phyloP scores from a whole-genome alignment of 2,113 vertebrate species.

The Phylloscopus whistleri region DNA sequence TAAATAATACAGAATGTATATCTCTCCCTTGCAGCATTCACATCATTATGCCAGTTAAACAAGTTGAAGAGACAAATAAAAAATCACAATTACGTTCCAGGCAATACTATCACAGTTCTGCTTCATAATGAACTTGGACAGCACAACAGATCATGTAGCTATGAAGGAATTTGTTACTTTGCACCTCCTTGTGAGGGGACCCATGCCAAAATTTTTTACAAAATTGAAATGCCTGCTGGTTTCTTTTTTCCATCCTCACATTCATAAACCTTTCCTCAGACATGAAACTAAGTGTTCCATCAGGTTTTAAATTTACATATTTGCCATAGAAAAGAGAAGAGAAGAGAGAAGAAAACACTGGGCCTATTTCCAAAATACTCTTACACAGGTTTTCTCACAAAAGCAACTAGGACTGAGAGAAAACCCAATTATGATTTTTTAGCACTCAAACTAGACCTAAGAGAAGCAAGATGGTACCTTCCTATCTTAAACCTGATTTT shows the following conservation, averaged over 20 bases:
- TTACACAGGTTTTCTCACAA: not conserved
- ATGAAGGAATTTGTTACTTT: not conserved
- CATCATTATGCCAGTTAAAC: not conserved
- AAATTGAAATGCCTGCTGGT: not conserved
- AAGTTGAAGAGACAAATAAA: not conserved
- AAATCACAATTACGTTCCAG: not conserved
- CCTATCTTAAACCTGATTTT: not conserved
- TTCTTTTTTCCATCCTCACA: not conserved
- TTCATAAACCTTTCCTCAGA: not conserved
- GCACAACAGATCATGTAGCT: not conserved
- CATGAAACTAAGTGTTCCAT: not conserved
- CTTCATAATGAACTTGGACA: not conserved
- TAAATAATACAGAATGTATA: not conserved
- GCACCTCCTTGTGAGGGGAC: not conserved
- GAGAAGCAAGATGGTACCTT: not conserved
- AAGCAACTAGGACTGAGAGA: not conserved
- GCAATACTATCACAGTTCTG: not conserved
- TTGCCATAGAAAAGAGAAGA: not conserved
- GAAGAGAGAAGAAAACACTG: not conserved
- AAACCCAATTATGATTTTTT: not conserved
- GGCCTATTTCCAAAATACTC: not conserved
- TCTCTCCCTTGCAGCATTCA: not conserved
- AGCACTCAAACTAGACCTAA: not conserved
- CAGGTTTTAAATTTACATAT: constrained; percentile 17
- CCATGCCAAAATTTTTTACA: not conserved